Conservation (phyloP, 1,140 invertebrate genomes). For the Himalopsyche phryganea region DNA sequence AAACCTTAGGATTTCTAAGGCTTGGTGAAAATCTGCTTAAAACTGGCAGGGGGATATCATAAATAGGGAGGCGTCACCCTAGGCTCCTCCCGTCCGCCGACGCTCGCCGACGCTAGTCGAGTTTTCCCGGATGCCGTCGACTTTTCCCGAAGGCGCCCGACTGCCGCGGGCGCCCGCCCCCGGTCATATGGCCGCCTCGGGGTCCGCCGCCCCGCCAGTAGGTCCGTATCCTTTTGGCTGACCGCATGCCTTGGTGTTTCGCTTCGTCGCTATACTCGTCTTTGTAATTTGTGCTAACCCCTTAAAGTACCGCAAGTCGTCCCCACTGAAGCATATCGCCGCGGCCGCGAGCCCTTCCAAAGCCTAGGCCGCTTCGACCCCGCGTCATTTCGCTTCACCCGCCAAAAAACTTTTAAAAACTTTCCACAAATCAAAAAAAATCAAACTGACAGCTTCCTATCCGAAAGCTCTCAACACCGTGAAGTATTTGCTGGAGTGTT, state of each 20-base stretch:
- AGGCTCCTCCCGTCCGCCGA: constrained; percentile 19
- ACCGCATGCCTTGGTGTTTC: constrained; percentile 56
- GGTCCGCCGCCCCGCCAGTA: constrained; percentile 48
- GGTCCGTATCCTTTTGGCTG: constrained; percentile 56
- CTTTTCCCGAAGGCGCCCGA: constrained; percentile 40
- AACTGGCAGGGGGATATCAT: not conserved
- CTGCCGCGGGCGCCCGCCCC: constrained; percentile 36
- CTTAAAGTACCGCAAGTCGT: constrained; percentile 9
- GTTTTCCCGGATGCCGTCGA: constrained; percentile 37
- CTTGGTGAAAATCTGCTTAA: too few relatives aligned
- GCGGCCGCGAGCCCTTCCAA: constrained; percentile 7
- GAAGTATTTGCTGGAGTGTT: not conserved
- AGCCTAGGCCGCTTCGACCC: constrained; percentile 12
- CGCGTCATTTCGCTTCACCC: constrained; percentile 7
- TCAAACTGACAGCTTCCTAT: constrained; percentile 9
- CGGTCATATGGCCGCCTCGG: constrained; percentile 45
- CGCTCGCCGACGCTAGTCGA: constrained; percentile 33
- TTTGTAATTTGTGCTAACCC: constrained; percentile 25
- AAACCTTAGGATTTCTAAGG: too few relatives aligned
- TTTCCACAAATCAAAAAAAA: constrained; percentile 5
- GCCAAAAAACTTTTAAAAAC: constrained; percentile 18
- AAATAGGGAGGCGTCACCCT: constrained; percentile 17
- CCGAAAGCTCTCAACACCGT: not conserved
- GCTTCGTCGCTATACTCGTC: constrained; percentile 48
- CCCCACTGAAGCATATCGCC: constrained; percentile 8